Evolutionary conservation across 2,113 vertebrate species (phyloP).

Genomic region (Nibea albiflora): DNA sequence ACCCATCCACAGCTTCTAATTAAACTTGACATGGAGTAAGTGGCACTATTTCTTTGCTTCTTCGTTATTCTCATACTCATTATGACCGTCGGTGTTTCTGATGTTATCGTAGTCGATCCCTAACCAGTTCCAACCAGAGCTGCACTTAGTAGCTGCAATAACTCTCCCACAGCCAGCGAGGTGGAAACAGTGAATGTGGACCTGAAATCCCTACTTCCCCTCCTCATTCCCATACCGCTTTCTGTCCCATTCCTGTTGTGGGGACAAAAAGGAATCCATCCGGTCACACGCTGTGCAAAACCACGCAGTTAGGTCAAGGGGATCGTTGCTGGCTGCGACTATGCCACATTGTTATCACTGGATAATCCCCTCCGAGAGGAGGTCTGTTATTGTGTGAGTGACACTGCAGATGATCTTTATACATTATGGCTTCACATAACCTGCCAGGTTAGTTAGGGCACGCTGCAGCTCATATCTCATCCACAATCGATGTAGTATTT

Average conservation of each 20-base stretch:
- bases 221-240: conserved; percentile 68
- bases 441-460: neutral
- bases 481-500: neutral
- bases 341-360: conserved; percentile 72
- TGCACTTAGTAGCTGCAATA: conserved; percentile 64
- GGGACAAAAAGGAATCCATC: conserved; percentile 76
- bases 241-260: conserved; percentile 65
- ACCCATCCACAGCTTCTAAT: neutral
- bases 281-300: conserved; percentile 81
- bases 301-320: conserved; percentile 55
- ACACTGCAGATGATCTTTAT: conserved; percentile 34
- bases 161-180: conserved; percentile 76
- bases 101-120: conserved; percentile 36
- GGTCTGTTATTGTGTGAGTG: conserved; percentile 23
- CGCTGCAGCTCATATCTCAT: neutral
- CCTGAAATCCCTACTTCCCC: conserved; percentile 70
- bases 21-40: neutral
- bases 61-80: neutral
- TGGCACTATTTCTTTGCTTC: neutral
- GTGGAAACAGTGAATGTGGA: conserved; percentile 66
- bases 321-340: conserved; percentile 55
- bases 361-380: conserved; percentile 69
- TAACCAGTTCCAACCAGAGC: conserved; percentile 37
- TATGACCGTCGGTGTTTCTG: neutral
- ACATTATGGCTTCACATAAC: conserved; percentile 4